A percentile compares a stretch with the other conserved stretches of the same genome.
phyloP scores from a whole-genome alignment of 2,797 vertebrate species.

The Pantherophis vulpinus region DNA sequence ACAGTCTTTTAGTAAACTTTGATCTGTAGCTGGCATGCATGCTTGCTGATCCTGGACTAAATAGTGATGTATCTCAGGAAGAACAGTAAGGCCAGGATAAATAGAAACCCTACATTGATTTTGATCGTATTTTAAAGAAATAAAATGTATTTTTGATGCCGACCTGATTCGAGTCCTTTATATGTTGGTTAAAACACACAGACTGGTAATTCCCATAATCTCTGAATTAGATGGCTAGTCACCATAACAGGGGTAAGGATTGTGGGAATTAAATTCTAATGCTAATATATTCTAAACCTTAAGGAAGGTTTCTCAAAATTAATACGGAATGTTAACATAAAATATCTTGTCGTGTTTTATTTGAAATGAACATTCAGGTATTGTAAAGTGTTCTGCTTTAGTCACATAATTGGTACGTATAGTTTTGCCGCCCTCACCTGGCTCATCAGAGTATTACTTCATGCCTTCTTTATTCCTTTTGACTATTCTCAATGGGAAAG shows the following conservation, averaged over 20 bases:
- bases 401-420: conserved; percentile 12
- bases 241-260: background rate
- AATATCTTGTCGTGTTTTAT: conserved; percentile 54
- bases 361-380: conserved; percentile 38
- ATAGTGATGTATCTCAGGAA: conserved; percentile 8
- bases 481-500: background rate
- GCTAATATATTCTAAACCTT: background rate
- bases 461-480: accelerated
- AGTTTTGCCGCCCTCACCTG: conserved; percentile 74
- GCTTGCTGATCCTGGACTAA: conserved; percentile 7
- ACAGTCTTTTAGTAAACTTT: conserved; percentile 19
- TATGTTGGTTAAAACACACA: background rate
- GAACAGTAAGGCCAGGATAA: background rate
- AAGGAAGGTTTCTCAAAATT: background rate
- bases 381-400: conserved; percentile 44
- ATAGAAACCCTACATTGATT: background rate
- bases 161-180: background rate
- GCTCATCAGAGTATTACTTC: conserved; percentile 33
- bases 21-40: conserved; percentile 7
- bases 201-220: background rate
- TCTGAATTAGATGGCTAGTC: background rate
- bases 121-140: background rate
- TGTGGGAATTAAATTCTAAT: background rate
- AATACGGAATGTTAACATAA: conserved; percentile 34
- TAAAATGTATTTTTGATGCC: background rate